A percentile compares a stretch with the other conserved stretches of the same genome.
These are phyloP conservation scores for Malurus splendens DNA, from an alignment of 2,797 vertebrate genomes.

Conservation along the genomic window DNA sequence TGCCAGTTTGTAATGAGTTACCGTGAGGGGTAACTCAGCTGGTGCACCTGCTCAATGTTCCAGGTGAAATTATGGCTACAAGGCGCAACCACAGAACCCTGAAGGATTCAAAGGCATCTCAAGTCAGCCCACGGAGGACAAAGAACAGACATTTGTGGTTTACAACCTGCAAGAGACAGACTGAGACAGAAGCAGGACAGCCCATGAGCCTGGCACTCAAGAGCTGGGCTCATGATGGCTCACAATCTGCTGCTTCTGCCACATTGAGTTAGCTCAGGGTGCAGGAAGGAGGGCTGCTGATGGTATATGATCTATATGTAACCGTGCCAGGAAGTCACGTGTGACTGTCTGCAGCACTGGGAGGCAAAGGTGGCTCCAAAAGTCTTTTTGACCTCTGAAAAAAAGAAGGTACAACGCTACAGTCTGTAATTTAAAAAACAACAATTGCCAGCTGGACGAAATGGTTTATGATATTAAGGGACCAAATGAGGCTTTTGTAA, in stretches of 20 bases:
- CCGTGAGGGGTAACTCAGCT: background rate
- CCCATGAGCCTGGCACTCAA: background rate
- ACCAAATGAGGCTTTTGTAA: background rate
- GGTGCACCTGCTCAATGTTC: background rate
- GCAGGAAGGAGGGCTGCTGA: background rate
- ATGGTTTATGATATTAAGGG: background rate
- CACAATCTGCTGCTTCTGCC: constrained; percentile 41
- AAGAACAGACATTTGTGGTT: background rate
- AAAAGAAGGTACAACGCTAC: background rate
- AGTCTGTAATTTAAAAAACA: background rate
- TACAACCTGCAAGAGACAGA: constrained; percentile 9
- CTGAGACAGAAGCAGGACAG: background rate
- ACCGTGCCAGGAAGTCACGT: background rate
- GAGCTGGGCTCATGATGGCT: background rate
- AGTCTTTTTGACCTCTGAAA: background rate
- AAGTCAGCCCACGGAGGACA: background rate
- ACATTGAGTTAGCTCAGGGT: background rate
- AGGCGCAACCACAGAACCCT: background rate
- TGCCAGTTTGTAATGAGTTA: background rate
- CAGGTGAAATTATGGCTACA: background rate
- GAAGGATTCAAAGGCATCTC: background rate
- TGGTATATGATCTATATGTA: background rate
- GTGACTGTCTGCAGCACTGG: background rate
- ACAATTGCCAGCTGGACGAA: background rate
- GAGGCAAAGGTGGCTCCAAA: background rate